These are phyloP conservation scores for Drosophila prostipennis DNA, from an alignment of 2,888 invertebrate species.

Conservation along the genomic window DNA sequence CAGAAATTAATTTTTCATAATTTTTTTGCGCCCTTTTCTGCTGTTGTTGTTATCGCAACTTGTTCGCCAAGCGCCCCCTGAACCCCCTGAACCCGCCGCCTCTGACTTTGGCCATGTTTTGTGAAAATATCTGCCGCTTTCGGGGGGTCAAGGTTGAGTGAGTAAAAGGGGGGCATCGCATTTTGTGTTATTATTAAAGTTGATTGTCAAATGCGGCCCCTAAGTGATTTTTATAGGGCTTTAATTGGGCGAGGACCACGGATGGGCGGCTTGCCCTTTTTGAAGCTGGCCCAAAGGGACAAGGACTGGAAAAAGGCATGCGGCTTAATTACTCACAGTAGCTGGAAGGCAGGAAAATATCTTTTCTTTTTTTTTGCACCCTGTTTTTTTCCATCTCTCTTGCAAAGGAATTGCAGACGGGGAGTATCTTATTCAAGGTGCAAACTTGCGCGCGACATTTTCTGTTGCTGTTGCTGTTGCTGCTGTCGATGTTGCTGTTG, in stretches of 20 bases:
- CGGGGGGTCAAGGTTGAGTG: conserved; percentile 70
- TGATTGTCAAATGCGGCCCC: conserved; percentile 74
- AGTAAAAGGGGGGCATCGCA: conserved; percentile 17
- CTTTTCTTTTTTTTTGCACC: conserved; percentile 10
- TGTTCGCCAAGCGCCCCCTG: conserved; percentile 57
- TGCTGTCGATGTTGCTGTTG: conserved; percentile 21
- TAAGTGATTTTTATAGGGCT: conserved; percentile 78
- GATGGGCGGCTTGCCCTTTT: conserved; percentile 31
- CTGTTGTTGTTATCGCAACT: conserved; percentile 73
- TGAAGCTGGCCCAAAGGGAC: conserved; percentile 50
- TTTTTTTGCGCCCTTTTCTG: conserved; percentile 75
- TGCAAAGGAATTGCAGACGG: conserved; percentile 8
- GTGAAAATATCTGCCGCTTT: conserved; percentile 37
- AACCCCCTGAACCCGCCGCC: conserved; percentile 1
- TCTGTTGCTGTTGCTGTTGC: conserved; percentile 41
- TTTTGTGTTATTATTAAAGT: conserved; percentile 74
- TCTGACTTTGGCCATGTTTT: conserved; percentile 49
- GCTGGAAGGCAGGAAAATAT: conserved; percentile 41
- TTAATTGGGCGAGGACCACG: conserved; percentile 61
- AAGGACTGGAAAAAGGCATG: conserved; percentile 51
- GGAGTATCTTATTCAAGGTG: conserved; percentile 37
- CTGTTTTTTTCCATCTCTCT: neutral
- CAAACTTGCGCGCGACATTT: conserved; percentile 45
- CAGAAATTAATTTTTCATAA: conserved; percentile 80
- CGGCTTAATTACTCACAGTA: conserved; percentile 73